Evolutionary conservation across 2,888 invertebrate species (phyloP).

Genomic region (Cephus spinipes): DNA sequence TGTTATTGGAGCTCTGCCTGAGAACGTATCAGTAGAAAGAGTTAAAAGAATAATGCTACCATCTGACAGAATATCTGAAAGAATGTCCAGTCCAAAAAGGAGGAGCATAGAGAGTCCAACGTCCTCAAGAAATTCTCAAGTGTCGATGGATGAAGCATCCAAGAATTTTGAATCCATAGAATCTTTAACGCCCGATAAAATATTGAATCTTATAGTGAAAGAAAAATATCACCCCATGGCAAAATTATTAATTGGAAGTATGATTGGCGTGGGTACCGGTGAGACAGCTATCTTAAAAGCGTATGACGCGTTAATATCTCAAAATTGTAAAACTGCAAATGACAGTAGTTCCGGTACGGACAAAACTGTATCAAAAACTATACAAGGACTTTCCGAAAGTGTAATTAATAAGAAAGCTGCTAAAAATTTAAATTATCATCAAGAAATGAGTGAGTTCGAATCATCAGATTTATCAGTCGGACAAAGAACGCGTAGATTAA

Average conservation of each 20-base stretch:
- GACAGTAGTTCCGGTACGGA: neutral
- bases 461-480: neutral
- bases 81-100: neutral
- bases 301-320: constrained; percentile 34
- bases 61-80: neutral
- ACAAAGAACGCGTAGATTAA: neutral
- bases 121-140: neutral
- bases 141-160: neutral
- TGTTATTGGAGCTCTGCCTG: neutral
- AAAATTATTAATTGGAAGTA: constrained; percentile 55
- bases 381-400: neutral
- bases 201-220: constrained; percentile 54
- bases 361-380: neutral
- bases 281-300: constrained; percentile 46
- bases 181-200: constrained; percentile 54
- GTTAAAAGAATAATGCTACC: neutral
- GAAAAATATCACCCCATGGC: constrained; percentile 57
- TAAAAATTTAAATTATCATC: constrained; percentile 1
- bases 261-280: constrained; percentile 54
- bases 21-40: neutral
- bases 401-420: neutral
- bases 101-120: constrained; percentile 12
- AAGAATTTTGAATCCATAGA: constrained; percentile 30
- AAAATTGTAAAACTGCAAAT: constrained; percentile 5
- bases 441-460: neutral